Conservation (phyloP, 2,888 invertebrate genomes). For the Sepiola atlantica region DNA sequence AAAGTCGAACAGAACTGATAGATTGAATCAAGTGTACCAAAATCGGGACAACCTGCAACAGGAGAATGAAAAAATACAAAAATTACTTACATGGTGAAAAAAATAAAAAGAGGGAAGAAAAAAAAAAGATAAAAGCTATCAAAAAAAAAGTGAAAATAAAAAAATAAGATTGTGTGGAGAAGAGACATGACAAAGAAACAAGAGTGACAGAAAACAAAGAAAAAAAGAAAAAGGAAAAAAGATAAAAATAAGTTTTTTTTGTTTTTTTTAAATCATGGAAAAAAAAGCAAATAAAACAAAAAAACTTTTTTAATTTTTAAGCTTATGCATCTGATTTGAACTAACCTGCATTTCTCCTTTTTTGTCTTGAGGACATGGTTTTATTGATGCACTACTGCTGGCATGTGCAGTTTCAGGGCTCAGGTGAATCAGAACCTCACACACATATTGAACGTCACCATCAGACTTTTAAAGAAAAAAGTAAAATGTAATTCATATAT, state of each 20-base stretch:
- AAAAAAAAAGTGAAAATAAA: too few species aligned
- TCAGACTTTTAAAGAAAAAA: slow-evolving; percentile 67
- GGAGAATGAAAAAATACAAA: slow-evolving; percentile 45
- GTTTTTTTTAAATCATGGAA: too few species aligned
- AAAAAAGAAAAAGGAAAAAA: neutral
- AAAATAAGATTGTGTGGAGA: too few species aligned
- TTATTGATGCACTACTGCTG: slow-evolving; percentile 66
- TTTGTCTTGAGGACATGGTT: slow-evolving; percentile 78
- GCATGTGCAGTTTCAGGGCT: slow-evolving; percentile 79
- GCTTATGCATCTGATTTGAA: neutral
- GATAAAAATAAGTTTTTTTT: neutral
- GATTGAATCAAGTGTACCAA: slow-evolving; percentile 84
- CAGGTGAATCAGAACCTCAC: slow-evolving; percentile 89
- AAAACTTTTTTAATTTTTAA: too few species aligned
- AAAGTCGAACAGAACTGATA: slow-evolving; percentile 91
- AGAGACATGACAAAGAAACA: too few species aligned
- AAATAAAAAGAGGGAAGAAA: neutral
- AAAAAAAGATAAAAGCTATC: neutral
- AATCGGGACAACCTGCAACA: slow-evolving; percentile 82
- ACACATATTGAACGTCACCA: slow-evolving; percentile 81
- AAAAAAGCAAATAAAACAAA: neutral
- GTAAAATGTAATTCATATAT: neutral
- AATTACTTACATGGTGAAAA: neutral
- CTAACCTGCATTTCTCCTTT: slow-evolving; percentile 87
- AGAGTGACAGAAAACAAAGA: neutral